Base-by-base conservation (phyloP, 1,140 invertebrate species). In the Metaphire vulgaris region DNA sequence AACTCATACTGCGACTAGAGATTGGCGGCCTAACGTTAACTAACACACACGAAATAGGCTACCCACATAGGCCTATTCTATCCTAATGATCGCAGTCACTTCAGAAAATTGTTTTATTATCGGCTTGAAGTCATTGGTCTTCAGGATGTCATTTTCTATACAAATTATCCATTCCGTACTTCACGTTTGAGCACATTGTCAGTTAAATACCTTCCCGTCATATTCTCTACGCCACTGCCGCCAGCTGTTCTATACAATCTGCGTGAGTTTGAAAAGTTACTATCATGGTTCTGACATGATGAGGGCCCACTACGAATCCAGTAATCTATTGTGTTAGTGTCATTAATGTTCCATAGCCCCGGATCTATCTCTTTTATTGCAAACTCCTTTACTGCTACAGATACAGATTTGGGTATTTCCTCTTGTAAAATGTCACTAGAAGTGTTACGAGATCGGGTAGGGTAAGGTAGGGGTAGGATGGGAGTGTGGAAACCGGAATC, bases 281-380 rank as follows among this genome's bases (percentile, higher is more conserved):
- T 0, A 72, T 72, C 28, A 33, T 72, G 70, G 26, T 72, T 72
- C 33, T 72, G 32, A 33, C 32, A 72, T 31, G 28, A 31, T 33
- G 28, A 6, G 15, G 32, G 28, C 32, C 70, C 70, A 72, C 16
- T 72, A 33, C 28, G 32, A 72, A 72, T 72, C 70, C 32, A 72
- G 70, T 31, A 33, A 33, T 72, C 70, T 32, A 72, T 32, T 72
- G 70, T 72, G 33, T 28, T 31, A 69, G 0, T 72, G 33, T 33
- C 14, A 21, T 72, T 33, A 28, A 33, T 72, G 70, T 72, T 72
- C 70, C 70, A 72, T 72, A 72, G 70, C 33, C 70, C 70, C 16
- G 32, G 70, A 29, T 72, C 70, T 72, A 32, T 72, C n/a, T 31
- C 32, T 15, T 72, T 31, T 31, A 72, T 72, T 32, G 33, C 70